Conservation (phyloP, 2,888 invertebrate species). For the Tetranychus piercei region DNA sequence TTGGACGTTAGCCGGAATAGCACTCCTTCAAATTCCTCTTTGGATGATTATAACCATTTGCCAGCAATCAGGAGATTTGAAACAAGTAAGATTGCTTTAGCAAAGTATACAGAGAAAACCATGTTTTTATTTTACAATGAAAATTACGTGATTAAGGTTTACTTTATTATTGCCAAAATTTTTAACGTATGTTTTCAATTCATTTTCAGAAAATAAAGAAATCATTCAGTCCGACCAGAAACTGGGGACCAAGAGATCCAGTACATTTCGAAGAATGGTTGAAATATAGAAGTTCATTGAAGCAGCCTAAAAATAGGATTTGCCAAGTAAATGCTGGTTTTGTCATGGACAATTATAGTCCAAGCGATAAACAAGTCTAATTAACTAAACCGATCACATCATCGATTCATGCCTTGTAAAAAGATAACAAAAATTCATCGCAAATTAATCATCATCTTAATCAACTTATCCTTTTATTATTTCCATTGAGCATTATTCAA, state of each 20-base stretch:
- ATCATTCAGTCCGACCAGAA: conserved; percentile 32
- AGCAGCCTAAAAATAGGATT: not conserved
- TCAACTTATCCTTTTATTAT: no score
- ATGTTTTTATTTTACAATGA: no score
- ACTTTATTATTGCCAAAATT: not conserved
- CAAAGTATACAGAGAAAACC: not conserved
- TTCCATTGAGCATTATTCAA: no score
- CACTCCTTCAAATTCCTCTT: conserved; percentile 28
- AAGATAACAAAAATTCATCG: not conserved
- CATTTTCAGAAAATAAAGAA: conserved; percentile 29
- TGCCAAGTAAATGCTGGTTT: not conserved
- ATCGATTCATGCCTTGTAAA: not conserved
- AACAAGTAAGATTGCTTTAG: conserved; percentile 7
- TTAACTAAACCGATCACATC: not conserved
- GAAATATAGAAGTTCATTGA: conserved; percentile 14
- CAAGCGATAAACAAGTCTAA: not conserved
- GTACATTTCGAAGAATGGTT: conserved; percentile 22
- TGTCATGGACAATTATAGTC: not conserved
- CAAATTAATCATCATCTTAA: not conserved
- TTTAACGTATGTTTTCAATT: not conserved
- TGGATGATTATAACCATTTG: conserved; percentile 25
- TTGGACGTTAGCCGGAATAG: conserved; percentile 28
- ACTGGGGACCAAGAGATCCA: conserved; percentile 45
- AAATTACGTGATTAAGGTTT: not conserved
- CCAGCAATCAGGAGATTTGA: conserved; percentile 19